phyloP scores from a whole-genome alignment of 1,140 invertebrate species.

The Antheraea mylitta region DNA sequence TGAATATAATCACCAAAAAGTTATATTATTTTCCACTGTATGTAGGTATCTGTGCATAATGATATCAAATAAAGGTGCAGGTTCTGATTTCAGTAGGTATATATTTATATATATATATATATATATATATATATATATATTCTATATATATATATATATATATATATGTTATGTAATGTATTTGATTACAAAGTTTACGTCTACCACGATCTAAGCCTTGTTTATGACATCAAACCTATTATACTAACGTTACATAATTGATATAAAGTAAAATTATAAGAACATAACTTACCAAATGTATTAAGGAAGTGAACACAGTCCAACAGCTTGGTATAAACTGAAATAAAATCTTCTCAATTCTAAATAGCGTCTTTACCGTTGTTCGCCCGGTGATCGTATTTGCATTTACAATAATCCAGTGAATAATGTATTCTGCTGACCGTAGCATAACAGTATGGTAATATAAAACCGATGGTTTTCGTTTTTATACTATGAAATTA shows the following conservation, averaged over 20 bases:
- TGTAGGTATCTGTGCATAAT: too few species aligned
- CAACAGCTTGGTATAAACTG: conserved; percentile 24
- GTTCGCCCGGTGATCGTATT: conserved; percentile 16
- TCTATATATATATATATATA: too few species aligned
- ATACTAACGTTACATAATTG: neutral
- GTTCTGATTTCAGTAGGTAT: too few species aligned
- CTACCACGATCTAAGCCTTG: too few species aligned
- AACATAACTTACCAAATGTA: neutral
- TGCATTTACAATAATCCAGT: conserved; percentile 34
- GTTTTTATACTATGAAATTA: conserved; percentile 10
- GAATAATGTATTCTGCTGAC: conserved; percentile 39
- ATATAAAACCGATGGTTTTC: conserved; percentile 22
- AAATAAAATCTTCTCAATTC: conserved; percentile 19
- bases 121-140: too few species aligned
- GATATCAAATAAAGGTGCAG: too few species aligned
- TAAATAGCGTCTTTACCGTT: conserved; percentile 9
- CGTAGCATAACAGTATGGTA: conserved; percentile 19
- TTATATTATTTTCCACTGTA: too few species aligned
- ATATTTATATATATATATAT: too few species aligned
- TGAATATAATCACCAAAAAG: too few species aligned
- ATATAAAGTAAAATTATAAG: neutral
- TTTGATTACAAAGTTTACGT: too few species aligned
- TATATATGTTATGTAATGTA: too few species aligned
- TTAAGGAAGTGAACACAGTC: neutral
- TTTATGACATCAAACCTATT: too few species aligned